Base-by-base conservation (phyloP, 2,888 invertebrate species). In the Callinectes sapidus region DNA sequence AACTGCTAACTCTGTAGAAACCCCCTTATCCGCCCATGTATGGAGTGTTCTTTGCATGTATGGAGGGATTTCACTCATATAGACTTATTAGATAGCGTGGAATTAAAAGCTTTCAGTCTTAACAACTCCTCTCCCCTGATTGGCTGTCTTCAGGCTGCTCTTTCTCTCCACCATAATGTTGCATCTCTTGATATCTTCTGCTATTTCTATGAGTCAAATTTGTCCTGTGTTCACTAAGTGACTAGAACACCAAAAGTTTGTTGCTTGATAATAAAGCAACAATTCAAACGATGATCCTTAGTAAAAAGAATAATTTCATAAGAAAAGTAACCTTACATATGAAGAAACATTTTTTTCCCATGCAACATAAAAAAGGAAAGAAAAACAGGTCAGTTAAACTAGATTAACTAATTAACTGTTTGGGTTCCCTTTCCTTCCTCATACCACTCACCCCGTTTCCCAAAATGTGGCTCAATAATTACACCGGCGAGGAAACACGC, bases 401-500 rank as follows among this genome's bases (percentile, higher is more conserved):
- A 23, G 23, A 71, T 8, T 71, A 28, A 71, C 16, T 28, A 23
- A 71, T 71, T 71, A 71, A 71, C 71, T 13, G 71, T 71, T 13
- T 48, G 48, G 48, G 48, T 48, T 48, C 48, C 48, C 48, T 48
- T 48, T 48, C 61, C 23, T 81, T 81, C 81, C 81, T 35, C 16
- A 2, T 81, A 16, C 35, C 81, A 16, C 16, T 32, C 81, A 1
- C 32, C 35, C 81, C 81, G 8, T 81, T 81, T 14, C 81, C 35
- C 81, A 81, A 35, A 81, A 32, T 3, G 81, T 81, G 81, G 35
- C 81, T 35, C 81, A 81, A 81, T 61, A 18, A 48, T 81, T 81
- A 81, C 16, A 32, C 81, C 1, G 16, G 81, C 16, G 81, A 81
- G 16, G 81, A 32, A 81, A 81, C 81, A 81, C 81, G 35, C 81